Evolutionary conservation across 2,888 invertebrate genomes (phyloP).

Genomic region (Tridacna crocea): DNA sequence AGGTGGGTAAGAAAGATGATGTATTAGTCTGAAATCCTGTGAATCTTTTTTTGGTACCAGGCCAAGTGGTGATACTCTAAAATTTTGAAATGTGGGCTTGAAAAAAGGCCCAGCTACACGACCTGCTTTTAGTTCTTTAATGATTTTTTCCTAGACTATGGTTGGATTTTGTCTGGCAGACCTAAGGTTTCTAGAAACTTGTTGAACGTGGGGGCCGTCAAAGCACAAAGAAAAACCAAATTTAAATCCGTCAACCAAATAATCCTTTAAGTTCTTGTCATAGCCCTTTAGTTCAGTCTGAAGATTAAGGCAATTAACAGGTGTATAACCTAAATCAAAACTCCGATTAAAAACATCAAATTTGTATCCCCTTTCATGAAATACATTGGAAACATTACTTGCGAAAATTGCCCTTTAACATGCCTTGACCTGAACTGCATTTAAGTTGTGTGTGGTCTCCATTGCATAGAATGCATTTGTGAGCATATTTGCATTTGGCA

Average conservation of each 20-base stretch:
- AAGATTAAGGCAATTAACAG: too few relatives aligned
- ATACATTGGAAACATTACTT: too few relatives aligned
- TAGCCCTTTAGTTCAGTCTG: too few relatives aligned
- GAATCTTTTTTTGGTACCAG: constrained; percentile 40
- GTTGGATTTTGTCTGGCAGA: constrained; percentile 30
- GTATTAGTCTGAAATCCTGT: constrained; percentile 42
- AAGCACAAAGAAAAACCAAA: constrained; percentile 46
- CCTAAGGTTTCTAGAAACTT: constrained; percentile 39
- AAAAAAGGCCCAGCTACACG: constrained; percentile 40
- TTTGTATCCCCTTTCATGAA: too few relatives aligned
- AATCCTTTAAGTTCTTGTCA: too few relatives aligned
- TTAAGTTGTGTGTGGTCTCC: neutral
- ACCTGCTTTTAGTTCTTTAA: constrained; percentile 19
- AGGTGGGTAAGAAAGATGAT: constrained; percentile 40
- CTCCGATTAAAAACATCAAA: too few relatives aligned
- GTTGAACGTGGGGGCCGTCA: constrained; percentile 22
- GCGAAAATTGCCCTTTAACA: too few relatives aligned
- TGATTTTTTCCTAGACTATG: constrained; percentile 24
- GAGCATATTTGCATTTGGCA: constrained; percentile 29
- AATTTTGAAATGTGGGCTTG: neutral
- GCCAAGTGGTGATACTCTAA: constrained; percentile 36
- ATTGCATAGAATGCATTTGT: constrained; percentile 31
- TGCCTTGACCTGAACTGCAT: neutral
- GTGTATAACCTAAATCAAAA: too few relatives aligned
- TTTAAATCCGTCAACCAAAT: constrained; percentile 30